Conservation (phyloP, 2,888 invertebrate genomes). For the Drosophila vallismaia region DNA sequence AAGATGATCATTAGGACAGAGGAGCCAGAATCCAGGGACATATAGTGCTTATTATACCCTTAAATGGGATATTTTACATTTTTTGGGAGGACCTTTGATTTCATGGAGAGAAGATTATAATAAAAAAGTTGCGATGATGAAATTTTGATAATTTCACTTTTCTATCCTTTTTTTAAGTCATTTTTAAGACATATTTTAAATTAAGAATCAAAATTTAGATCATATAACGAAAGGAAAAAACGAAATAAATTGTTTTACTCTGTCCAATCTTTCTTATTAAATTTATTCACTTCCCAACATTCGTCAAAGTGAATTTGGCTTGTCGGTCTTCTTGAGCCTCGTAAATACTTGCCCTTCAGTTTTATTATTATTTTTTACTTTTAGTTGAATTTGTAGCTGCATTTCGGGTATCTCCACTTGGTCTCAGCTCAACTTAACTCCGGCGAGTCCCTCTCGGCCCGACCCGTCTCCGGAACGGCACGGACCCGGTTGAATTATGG, state of each 20-base stretch:
- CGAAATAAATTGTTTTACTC: too few relatives aligned
- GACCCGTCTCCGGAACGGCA: constrained; percentile 21
- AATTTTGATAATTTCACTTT: too few relatives aligned
- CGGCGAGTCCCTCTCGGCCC: constrained; percentile 24
- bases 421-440: constrained; percentile 22
- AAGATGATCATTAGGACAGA: constrained; percentile 34
- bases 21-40: constrained; percentile 8
- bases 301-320: neutral
- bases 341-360: constrained; percentile 3
- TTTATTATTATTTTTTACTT: constrained; percentile 51
- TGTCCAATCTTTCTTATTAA: too few relatives aligned
- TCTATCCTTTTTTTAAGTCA: too few relatives aligned
- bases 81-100: neutral
- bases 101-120: too few relatives aligned
- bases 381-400: constrained; percentile 70
- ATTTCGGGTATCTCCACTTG: constrained; percentile 54
- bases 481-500: constrained; percentile 70
- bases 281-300: neutral
- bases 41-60: constrained; percentile 22
- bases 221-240: too few relatives aligned
- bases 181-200: too few relatives aligned
- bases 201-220: too few relatives aligned
- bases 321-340: neutral
- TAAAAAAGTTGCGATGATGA: too few relatives aligned
- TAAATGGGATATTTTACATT: too few relatives aligned